Conservation (phyloP, 2,888 invertebrate genomes). For the Dynastes maya region DNA sequence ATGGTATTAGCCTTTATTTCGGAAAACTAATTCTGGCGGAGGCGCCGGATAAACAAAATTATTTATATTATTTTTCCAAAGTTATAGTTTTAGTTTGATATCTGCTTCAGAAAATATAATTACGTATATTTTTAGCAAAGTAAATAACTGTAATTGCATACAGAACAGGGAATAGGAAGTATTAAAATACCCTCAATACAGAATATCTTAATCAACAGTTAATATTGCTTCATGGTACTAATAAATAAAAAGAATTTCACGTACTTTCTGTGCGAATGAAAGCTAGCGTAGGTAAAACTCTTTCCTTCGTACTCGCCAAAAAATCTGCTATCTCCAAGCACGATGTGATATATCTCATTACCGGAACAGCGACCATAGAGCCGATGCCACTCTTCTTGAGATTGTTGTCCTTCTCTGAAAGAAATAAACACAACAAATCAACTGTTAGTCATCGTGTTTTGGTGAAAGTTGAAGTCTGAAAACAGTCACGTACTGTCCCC, state of each 20-base stretch:
- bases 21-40: too few species aligned
- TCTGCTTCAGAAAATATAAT: too few species aligned
- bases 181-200: too few species aligned
- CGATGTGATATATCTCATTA: conserved; percentile 99
- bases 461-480: conserved; percentile 3
- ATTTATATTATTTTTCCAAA: too few species aligned
- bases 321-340: conserved; percentile 94
- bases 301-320: conserved; percentile 99
- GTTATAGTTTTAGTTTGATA: too few species aligned
- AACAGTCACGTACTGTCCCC: conserved; percentile 91
- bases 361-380: conserved; percentile 99
- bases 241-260: conserved; percentile 61
- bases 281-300: conserved; percentile 99
- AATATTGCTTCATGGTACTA: too few species aligned
- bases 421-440: conserved; percentile 51
- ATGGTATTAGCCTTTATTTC: too few species aligned
- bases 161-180: too few species aligned
- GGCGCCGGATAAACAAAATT: too few species aligned
- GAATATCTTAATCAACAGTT: too few species aligned
- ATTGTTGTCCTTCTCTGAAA: conserved; percentile 92
- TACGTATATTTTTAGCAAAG: too few species aligned
- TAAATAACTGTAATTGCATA: too few species aligned
- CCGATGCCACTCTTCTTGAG: conserved; percentile 98
- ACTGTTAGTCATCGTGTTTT: conserved; percentile 9
- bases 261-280: conserved; percentile 98